Evolutionary conservation across 2,888 invertebrate genomes (phyloP).

Genomic region (Lottia gigantea): DNA sequence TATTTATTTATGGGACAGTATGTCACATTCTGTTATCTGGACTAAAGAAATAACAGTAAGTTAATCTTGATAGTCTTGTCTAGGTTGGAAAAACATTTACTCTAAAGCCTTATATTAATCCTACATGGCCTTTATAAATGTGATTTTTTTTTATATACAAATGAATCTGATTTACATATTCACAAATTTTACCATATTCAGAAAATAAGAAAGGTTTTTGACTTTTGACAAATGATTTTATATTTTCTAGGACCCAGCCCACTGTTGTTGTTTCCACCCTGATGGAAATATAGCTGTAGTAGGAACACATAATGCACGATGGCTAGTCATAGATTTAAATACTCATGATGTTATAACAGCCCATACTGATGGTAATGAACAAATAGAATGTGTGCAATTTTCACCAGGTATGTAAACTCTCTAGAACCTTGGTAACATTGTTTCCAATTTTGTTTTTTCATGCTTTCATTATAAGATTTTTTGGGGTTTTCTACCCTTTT

Average conservation of each 20-base stretch:
- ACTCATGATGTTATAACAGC: slow-evolving; percentile 73
- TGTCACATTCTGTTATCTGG: slow-evolving; percentile 89
- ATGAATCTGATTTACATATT: too few species aligned
- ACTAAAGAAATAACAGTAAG: slow-evolving; percentile 83
- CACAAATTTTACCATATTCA: too few species aligned
- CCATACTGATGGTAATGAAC: slow-evolving; percentile 68
- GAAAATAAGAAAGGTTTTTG: too few species aligned
- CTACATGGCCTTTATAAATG: too few species aligned
- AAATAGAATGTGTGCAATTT: slow-evolving; percentile 67
- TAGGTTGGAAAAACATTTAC: too few species aligned
- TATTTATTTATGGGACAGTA: slow-evolving; percentile 83
- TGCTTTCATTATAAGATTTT: too few species aligned
- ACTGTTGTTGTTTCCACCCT: slow-evolving; percentile 83
- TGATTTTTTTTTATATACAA: too few species aligned
- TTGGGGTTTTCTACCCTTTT: too few species aligned
- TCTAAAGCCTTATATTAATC: too few species aligned
- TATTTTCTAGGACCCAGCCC: slow-evolving; percentile 79
- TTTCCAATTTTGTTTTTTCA: too few species aligned
- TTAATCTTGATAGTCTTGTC: not conserved
- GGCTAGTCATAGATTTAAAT: slow-evolving; percentile 85
- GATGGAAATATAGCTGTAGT: slow-evolving; percentile 82
- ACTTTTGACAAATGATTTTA: too few species aligned
- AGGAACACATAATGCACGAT: slow-evolving; percentile 82
- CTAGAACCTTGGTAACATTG: too few species aligned
- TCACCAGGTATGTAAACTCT: slow-evolving; percentile 65